Evolutionary conservation across 2,797 vertebrate genomes (phyloP).

Genomic region (Tokudaia tokunoshimensis): DNA sequence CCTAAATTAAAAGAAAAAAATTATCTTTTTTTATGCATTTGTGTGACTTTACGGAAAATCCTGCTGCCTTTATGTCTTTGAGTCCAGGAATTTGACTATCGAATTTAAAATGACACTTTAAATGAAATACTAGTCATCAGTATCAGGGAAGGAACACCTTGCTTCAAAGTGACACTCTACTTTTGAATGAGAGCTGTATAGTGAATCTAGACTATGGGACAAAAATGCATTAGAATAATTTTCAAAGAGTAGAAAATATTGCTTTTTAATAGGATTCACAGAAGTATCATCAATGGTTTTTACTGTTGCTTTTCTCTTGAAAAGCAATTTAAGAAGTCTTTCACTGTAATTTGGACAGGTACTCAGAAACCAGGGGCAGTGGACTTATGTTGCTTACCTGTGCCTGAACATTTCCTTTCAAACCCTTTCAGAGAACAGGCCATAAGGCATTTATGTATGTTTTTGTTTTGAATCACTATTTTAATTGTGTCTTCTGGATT

Average conservation of each 20-base stretch:
- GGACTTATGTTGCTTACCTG: not conserved
- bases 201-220: not conserved
- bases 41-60: slow-evolving; percentile 39
- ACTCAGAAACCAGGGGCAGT: not conserved
- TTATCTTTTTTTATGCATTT: not conserved
- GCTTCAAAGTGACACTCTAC: slow-evolving; percentile 13
- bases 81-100: not conserved
- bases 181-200: not conserved
- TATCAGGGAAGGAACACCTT: not conserved
- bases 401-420: slow-evolving; percentile 15
- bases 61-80: slow-evolving; percentile 1
- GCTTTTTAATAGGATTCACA: not conserved
- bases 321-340: not conserved
- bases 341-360: not conserved
- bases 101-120: slow-evolving; percentile 45
- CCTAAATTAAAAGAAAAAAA: not conserved
- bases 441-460: not conserved
- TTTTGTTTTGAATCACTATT: not conserved
- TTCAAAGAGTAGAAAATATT: not conserved
- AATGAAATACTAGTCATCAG: slow-evolving; percentile 27
- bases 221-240: not conserved
- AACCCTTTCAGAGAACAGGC: not conserved
- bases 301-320: slow-evolving; percentile 35
- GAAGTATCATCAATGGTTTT: not conserved
- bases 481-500: slow-evolving; percentile 14